Percentiles rank a stretch among this genome's conserved stretches.
phyloP scores from a whole-genome alignment of 2,113 vertebrate species.

The Melanocharis versteri region DNA sequence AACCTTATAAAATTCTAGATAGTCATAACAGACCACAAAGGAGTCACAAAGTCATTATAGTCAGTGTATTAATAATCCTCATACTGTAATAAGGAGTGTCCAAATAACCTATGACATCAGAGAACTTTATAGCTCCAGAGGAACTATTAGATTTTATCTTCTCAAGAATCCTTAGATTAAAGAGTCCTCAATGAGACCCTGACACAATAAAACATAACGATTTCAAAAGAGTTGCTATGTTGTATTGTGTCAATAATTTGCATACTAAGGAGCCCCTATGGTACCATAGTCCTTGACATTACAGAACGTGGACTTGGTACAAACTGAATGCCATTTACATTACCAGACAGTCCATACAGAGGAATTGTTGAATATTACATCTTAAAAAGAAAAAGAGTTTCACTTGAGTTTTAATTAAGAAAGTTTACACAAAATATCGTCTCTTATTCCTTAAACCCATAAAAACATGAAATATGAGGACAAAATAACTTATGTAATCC shows the following conservation, averaged over 20 bases:
- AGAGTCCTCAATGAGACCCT: conserved; percentile 66
- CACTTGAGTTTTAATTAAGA: neutral
- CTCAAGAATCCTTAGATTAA: conserved; percentile 71
- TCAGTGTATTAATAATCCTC: conserved; percentile 33
- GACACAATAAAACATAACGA: conserved; percentile 71
- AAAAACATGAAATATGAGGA: neutral
- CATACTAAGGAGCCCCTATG: conserved; percentile 51
- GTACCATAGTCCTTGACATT: conserved; percentile 22
- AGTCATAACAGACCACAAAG: conserved; percentile 24
- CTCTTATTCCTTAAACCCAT: neutral
- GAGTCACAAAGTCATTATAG: conserved; percentile 37
- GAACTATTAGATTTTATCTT: conserved; percentile 72
- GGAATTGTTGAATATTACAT: neutral
- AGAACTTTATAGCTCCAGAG: conserved; percentile 66
- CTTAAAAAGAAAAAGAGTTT: neutral
- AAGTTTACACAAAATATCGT: neutral
- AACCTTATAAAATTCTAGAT: conserved; percentile 12
- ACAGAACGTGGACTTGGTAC: neutral
- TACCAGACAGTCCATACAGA: neutral
- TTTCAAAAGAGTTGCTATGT: conserved; percentile 63
- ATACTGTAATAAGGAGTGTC: conserved; percentile 61
- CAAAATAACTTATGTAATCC: neutral
- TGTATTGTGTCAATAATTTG: conserved; percentile 71
- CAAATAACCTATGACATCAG: conserved; percentile 73
- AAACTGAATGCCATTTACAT: neutral